Evolutionary conservation across 53 echinoderm and acorn worm genomes (phyloP).

Genomic region (Glandiceps talaboti): DNA sequence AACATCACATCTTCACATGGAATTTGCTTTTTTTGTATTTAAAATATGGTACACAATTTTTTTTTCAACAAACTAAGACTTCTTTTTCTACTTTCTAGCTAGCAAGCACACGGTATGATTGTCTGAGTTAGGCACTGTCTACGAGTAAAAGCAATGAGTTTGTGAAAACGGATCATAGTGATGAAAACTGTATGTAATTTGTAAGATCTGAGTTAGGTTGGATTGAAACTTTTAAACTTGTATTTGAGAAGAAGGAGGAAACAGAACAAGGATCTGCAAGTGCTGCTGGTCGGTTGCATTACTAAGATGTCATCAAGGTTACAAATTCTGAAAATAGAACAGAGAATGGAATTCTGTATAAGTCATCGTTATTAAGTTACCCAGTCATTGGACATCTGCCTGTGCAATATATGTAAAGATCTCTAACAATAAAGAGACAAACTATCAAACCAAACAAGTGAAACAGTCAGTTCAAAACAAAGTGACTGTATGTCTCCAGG

Average conservation of each 20-base stretch:
- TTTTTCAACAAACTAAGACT: neutral
- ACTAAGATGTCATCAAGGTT: constrained; percentile 70
- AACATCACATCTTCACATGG: neutral
- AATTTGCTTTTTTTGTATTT: neutral
- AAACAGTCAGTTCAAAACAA: no score
- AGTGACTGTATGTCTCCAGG: no score
- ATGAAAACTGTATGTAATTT: no score
- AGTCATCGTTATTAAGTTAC: no score
- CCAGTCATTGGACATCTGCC: no score
- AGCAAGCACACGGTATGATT: neutral
- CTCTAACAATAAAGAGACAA: no score
- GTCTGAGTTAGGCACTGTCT: no score
- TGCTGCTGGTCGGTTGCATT: neutral
- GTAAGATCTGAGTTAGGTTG: neutral
- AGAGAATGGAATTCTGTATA: neutral
- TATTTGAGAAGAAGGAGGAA: neutral
- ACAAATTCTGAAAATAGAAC: constrained; percentile 44
- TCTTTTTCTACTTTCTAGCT: neutral
- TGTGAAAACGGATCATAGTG: no score
- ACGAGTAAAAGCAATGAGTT: no score
- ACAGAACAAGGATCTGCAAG: neutral
- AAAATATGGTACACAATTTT: neutral
- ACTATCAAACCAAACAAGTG: no score
- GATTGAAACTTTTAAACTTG: neutral
- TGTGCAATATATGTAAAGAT: no score